Conservation (phyloP, 2,888 invertebrate genomes). For the Xanthia icteritia region DNA sequence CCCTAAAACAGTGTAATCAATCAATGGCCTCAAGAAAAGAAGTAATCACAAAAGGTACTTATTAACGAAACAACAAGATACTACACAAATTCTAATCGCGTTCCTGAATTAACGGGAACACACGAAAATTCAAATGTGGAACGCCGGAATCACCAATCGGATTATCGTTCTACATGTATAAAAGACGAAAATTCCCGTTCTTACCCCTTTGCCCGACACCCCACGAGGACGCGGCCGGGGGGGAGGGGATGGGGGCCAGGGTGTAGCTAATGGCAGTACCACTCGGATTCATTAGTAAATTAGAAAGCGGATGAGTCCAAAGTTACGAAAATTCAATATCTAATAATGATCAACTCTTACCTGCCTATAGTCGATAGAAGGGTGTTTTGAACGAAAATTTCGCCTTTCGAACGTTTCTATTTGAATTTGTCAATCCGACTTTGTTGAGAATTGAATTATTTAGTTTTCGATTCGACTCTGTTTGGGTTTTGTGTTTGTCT, state of each 20-base stretch:
- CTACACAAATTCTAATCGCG: conserved; percentile 72
- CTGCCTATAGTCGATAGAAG: conserved; percentile 83
- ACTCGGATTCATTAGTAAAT: conserved; percentile 91
- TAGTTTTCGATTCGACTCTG: conserved; percentile 87
- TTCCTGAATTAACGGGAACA: conserved; percentile 80
- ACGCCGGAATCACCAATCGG: conserved; percentile 88
- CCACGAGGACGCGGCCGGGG: conserved; percentile 63
- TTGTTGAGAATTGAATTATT: conserved; percentile 88
- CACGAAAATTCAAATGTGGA: conserved; percentile 88
- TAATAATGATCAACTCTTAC: conserved; percentile 90
- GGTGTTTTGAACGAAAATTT: conserved; percentile 66
- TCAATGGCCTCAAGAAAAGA: conserved; percentile 4
- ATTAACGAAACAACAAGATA: conserved; percentile 75
- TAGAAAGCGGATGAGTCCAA: conserved; percentile 91
- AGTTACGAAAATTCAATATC: conserved; percentile 91
- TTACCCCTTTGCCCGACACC: conserved; percentile 84
- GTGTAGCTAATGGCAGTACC: conserved; percentile 87
- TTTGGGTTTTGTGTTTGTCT: conserved; percentile 81
- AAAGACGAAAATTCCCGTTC: conserved; percentile 90
- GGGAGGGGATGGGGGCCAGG: conserved; percentile 64
- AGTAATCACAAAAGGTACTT: conserved; percentile 45
- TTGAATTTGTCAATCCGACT: conserved; percentile 88
- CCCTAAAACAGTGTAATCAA: neutral
- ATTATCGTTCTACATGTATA: conserved; percentile 90
- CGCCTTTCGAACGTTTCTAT: conserved; percentile 73